Percentiles rank a stretch among this genome's conserved stretches.
phyloP scores from a whole-genome alignment of 2,797 vertebrate genomes.

The Jordanella pulchra region DNA sequence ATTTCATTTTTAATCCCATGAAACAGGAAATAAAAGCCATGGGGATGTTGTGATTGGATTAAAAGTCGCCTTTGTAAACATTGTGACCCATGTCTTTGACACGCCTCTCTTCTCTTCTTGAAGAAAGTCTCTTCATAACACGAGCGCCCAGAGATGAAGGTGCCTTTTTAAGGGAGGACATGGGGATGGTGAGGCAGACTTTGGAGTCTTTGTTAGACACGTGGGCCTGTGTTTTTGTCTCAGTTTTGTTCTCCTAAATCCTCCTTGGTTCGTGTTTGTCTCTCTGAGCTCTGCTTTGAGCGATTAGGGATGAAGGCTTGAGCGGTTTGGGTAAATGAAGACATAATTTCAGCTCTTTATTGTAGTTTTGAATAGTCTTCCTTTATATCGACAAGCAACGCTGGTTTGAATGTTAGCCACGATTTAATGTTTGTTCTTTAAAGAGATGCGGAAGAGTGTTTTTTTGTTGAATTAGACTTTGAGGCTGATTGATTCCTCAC shows the following conservation, averaged over 20 bases:
- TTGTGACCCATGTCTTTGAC: constrained; percentile 82
- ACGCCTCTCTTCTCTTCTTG: constrained; percentile 70
- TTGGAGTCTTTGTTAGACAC: constrained; percentile 79
- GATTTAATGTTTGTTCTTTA: constrained; percentile 44
- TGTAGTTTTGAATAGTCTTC: constrained; percentile 59
- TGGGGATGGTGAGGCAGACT: constrained; percentile 70
- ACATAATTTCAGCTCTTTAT: constrained; percentile 65
- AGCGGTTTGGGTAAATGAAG: constrained; percentile 63
- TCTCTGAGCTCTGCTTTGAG: constrained; percentile 76
- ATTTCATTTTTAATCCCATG: constrained; percentile 80
- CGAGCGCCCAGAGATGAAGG: constrained; percentile 77
- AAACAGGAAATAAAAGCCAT: constrained; percentile 78
- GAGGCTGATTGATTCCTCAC: constrained; percentile 42
- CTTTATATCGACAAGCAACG: constrained; percentile 66
- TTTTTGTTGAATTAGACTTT: constrained; percentile 37
- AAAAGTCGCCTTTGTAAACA: constrained; percentile 81
- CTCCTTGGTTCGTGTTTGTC: constrained; percentile 72
- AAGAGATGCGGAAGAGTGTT: constrained; percentile 37
- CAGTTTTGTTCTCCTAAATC: constrained; percentile 81
- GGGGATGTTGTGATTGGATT: constrained; percentile 79
- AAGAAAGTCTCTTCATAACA: constrained; percentile 76
- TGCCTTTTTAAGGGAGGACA: constrained; percentile 69
- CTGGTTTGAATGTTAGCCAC: constrained; percentile 57
- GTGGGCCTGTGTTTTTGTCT: constrained; percentile 68
- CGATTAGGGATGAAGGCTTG: constrained; percentile 73